Evolutionary conservation across 2,888 invertebrate genomes (phyloP), one percentile per base, ranked within the genome.

Genomic region (Megaustenia siamemsis): DNA sequence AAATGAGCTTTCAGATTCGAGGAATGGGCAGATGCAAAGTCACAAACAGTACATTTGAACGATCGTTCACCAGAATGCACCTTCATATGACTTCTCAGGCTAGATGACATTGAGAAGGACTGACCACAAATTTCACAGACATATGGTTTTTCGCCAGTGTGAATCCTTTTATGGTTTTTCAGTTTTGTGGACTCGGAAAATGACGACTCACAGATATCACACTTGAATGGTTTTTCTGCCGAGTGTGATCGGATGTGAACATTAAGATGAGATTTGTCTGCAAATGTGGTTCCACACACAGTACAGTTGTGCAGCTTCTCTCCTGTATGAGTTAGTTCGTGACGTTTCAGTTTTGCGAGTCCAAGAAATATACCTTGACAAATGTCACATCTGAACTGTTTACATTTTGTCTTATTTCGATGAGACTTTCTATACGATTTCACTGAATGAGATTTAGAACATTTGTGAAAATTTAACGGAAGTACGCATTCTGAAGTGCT

Each of bases 201-300:
- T 10, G 80, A 80, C 45, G 81, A 69, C 6, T 69, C 77, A 71
- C 81, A 86, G 12, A 75, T 28, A 40, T 43, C 45, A 76, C 86
- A 86, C 32, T 86, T 80, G 49, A 84, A 86, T 12, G 83, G 86
- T 66, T 82, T 83, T 45, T 84, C 84, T 15, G 83, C 84, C 35
- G 86, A 77, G 69, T 86, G 84, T 8, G 56, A 53, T 43, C 83
- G 32, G 5, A n/a, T 69, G 28, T 86, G 86, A 12, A 77, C 78
- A 28, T 81, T 84, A 6, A 83, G 53, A 56, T 84, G 83, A 18
- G 77, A 76, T 12, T 60, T 68, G 49, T 84, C 77, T 8, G 83
- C 40, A 69, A 84, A 86, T 21, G 60, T n/a, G 63, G 80, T 73
- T 10, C 77, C 71, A 56, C 86, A 86, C 28, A 76, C 45, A 21